These are phyloP conservation scores for Trissolcus brochymenae DNA, from an alignment of 2,888 invertebrate species.

Conservation along the genomic window DNA sequence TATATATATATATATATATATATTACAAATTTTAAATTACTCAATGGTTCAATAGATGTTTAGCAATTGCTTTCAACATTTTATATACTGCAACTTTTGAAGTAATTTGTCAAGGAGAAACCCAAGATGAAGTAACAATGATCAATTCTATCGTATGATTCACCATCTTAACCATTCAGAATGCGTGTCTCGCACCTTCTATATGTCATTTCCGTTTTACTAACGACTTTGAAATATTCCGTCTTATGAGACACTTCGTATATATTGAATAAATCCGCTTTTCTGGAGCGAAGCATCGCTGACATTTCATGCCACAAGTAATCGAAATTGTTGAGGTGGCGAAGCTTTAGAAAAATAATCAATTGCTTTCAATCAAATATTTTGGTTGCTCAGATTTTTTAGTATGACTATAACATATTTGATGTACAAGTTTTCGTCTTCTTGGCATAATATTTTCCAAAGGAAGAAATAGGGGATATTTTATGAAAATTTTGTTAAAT, in stretches of 20 bases:
- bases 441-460: no score
- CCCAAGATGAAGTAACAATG: slow-evolving; percentile 37
- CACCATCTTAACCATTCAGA: slow-evolving; percentile 22
- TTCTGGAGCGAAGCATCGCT: not conserved
- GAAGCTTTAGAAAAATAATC: not conserved
- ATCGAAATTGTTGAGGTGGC: slow-evolving; percentile 20
- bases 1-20: no score
- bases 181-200: slow-evolving; percentile 10
- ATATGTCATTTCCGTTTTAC: slow-evolving; percentile 9
- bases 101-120: slow-evolving; percentile 41
- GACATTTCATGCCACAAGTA: slow-evolving; percentile 23
- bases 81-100: slow-evolving; percentile 14
- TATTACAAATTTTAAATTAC: no score
- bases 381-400: slow-evolving; percentile 8
- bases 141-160: slow-evolving; percentile 46
- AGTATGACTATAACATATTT: not conserved
- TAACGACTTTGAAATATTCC: slow-evolving; percentile 25
- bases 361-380: slow-evolving; percentile 28
- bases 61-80: not conserved
- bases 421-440: no score
- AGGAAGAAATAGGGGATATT: no score
- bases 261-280: slow-evolving; percentile 35
- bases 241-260: slow-evolving; percentile 11
- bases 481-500: no score
- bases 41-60: no score